Conservation (phyloP, 2,888 invertebrate species). For the Molanna angustata region DNA sequence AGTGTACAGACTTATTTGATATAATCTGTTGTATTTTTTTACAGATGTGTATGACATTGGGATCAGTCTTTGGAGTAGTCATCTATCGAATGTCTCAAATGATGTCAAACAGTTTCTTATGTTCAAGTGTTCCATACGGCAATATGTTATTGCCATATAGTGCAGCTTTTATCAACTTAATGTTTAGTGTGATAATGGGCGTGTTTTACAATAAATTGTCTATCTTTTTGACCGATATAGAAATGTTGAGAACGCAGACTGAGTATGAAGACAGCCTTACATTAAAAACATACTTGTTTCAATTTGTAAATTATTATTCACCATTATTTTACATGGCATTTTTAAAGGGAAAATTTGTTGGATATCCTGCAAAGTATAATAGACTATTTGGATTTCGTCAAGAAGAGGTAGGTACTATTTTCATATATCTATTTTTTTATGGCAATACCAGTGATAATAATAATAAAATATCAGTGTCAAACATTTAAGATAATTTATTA, state of each 20-base stretch:
- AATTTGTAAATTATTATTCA: conserved; percentile 88
- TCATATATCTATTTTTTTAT: too few species aligned
- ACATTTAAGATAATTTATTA: too few species aligned
- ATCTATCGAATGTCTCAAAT: conserved; percentile 70
- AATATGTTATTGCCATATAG: conserved; percentile 70
- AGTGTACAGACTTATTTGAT: too few species aligned
- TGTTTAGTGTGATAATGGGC: conserved; percentile 74
- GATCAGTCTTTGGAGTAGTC: conserved; percentile 73
- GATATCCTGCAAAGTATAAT: conserved; percentile 75
- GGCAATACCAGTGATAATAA: too few species aligned
- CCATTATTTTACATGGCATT: conserved; percentile 85
- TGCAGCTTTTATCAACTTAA: conserved; percentile 74
- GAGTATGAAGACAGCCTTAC: conserved; percentile 86
- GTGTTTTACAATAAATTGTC: conserved; percentile 65
- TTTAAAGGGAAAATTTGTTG: conserved; percentile 74
- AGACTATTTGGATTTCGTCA: conserved; percentile 67
- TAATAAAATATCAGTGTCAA: too few species aligned
- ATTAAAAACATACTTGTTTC: conserved; percentile 81
- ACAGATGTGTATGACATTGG: conserved; percentile 66
- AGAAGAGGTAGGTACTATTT: conserved; percentile 72
- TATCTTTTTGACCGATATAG: conserved; percentile 67
- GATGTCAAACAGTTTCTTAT: conserved; percentile 56
- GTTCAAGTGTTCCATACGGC: conserved; percentile 53
- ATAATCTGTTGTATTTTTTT: too few species aligned
- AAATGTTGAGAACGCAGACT: conserved; percentile 75